Conservation (phyloP, 1,140 invertebrate species). For the Bombus sylvicola region DNA sequence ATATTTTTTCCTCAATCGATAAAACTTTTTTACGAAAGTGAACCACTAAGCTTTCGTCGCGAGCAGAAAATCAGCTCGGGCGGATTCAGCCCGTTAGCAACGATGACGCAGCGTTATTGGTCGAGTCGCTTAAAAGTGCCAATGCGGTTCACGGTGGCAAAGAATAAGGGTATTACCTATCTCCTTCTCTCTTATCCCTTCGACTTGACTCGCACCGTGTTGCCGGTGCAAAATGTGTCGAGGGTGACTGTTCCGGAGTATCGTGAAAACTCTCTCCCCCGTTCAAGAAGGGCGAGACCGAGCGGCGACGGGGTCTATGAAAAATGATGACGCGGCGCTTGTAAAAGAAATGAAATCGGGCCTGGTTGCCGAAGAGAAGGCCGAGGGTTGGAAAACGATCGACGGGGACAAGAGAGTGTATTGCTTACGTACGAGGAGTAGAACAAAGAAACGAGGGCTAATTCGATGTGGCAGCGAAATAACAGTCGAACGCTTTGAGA, state of each 20-base stretch:
- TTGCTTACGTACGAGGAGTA: constrained; percentile 31
- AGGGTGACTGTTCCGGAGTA: constrained; percentile 58
- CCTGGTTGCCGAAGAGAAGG: constrained; percentile 63
- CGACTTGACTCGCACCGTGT: background rate
- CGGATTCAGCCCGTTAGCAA: constrained; percentile 52
- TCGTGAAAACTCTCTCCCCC: constrained; percentile 71
- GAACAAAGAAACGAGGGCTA: constrained; percentile 59
- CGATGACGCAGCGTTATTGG: constrained; percentile 63
- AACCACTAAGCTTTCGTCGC: background rate
- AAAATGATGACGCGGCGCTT: constrained; percentile 82
- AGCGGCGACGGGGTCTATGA: constrained; percentile 75
- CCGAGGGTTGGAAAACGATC: constrained; percentile 68
- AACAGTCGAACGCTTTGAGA: constrained; percentile 46
- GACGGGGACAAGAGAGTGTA: constrained; percentile 46
- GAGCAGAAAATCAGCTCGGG: background rate
- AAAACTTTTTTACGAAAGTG: background rate
- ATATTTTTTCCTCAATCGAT: background rate
- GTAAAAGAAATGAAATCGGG: constrained; percentile 82
- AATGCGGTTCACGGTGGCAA: constrained; percentile 58
- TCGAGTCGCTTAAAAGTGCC: constrained; percentile 60
- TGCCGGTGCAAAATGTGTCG: constrained; percentile 57
- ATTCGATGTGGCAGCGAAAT: constrained; percentile 65
- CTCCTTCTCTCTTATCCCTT: constrained; percentile 36
- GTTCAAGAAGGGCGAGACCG: constrained; percentile 49
- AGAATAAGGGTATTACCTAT: constrained; percentile 59